A percentile compares a stretch with the other conserved stretches of the same genome.
These are phyloP conservation scores for cattle (Bos taurus) DNA, from an alignment of 2,113 vertebrate genomes.

Conservation along the genomic window DNA sequence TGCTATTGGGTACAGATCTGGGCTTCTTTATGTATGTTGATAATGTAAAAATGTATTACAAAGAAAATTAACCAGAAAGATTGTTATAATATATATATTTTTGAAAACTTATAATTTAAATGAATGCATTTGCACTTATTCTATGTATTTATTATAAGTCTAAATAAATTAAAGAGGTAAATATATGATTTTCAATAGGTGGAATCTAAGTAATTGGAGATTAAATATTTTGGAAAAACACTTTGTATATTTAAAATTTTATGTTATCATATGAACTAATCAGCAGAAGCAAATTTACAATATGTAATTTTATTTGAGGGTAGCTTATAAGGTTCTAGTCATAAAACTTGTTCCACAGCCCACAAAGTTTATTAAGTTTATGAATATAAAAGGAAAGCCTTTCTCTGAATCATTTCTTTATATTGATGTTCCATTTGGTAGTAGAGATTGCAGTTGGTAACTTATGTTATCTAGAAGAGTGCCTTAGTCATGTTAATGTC, in stretches of 20 bases:
- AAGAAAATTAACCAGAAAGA: background rate
- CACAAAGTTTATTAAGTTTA: conserved; percentile 13
- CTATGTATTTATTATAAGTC: background rate
- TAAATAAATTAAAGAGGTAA: conserved; percentile 26
- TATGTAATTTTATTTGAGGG: background rate
- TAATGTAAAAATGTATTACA: conserved; percentile 9
- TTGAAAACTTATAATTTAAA: conserved; percentile 30
- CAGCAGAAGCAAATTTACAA: background rate
- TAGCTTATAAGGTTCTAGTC: background rate
- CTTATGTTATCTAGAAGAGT: background rate
- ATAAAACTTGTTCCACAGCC: background rate
- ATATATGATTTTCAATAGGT: background rate
- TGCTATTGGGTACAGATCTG: background rate
- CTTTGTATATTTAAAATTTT: conserved; percentile 4
- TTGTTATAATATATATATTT: background rate
- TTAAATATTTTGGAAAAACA: background rate
- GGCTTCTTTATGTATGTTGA: background rate
- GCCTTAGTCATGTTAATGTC: background rate
- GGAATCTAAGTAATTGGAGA: background rate
- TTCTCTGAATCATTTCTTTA: conserved; percentile 2
- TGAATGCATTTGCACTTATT: background rate
- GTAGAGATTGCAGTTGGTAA: background rate
- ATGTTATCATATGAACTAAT: background rate
- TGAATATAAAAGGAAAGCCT: background rate
- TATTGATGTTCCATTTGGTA: background rate